Conservation (phyloP, 2,797 vertebrate genomes). For the Epinephelus malabaricus region DNA sequence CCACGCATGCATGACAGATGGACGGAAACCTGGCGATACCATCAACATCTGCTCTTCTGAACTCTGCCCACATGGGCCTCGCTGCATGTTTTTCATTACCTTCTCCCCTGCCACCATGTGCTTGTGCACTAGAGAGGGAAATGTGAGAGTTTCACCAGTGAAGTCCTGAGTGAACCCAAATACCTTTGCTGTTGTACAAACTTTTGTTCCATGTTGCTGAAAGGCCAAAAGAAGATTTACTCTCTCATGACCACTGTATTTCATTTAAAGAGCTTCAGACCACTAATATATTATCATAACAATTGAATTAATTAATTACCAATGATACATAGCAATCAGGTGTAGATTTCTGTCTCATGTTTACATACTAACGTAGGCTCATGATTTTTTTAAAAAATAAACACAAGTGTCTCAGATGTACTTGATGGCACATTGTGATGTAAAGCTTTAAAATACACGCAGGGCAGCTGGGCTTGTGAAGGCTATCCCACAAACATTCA, state of each 20-base stretch:
- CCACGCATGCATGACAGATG: slow-evolving; percentile 37
- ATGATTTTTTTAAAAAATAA: too few relatives aligned
- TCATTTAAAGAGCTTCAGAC: too few relatives aligned
- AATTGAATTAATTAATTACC: too few relatives aligned
- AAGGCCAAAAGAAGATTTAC: background rate
- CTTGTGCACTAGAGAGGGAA: slow-evolving; percentile 64
- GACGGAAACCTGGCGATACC: slow-evolving; percentile 36
- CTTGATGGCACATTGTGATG: too few relatives aligned
- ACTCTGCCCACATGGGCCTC: slow-evolving; percentile 52
- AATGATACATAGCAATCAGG: too few relatives aligned
- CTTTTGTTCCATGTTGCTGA: background rate
- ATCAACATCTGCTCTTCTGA: slow-evolving; percentile 59
- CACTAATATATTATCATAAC: too few relatives aligned
- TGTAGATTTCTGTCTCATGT: too few relatives aligned
- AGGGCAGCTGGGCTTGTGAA: too few relatives aligned
- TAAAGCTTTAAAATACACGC: too few relatives aligned
- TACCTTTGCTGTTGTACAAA: background rate
- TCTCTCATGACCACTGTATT: background rate
- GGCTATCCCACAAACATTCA: too few relatives aligned
- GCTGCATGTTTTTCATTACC: slow-evolving; percentile 70
- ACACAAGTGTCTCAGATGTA: too few relatives aligned
- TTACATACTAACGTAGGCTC: too few relatives aligned
- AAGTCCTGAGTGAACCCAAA: slow-evolving; percentile 23
- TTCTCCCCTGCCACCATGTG: slow-evolving; percentile 51
- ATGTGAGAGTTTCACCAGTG: slow-evolving; percentile 53